Evolutionary conservation across 2,113 vertebrate genomes (phyloP).

Genomic region (Girardinichthys multiradiatus): DNA sequence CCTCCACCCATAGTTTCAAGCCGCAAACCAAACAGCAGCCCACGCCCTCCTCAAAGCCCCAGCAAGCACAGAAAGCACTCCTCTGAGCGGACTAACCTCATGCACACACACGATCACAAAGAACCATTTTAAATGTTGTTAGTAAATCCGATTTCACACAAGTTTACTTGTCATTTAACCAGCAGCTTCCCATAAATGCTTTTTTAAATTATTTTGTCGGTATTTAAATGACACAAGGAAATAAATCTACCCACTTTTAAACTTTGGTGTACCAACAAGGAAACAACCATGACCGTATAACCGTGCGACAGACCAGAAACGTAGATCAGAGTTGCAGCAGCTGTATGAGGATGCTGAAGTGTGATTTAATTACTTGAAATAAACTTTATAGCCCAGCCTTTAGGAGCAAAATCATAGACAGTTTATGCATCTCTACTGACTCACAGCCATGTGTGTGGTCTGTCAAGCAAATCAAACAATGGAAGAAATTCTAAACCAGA

Average conservation of each 20-base stretch:
- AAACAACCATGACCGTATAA: neutral
- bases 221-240: neutral
- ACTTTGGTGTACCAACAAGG: neutral
- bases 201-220: neutral
- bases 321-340: neutral
- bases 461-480: conserved; percentile 41
- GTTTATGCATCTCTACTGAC: conserved; percentile 5
- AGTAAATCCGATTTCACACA: neutral
- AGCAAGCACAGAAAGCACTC: conserved; percentile 79
- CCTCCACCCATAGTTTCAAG: conserved; percentile 79
- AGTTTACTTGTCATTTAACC: neutral
- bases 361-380: conserved; percentile 17
- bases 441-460: conserved; percentile 26
- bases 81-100: conserved; percentile 81
- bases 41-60: conserved; percentile 78
- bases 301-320: neutral
- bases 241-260: neutral
- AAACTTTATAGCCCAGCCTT: neutral
- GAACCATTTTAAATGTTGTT: neutral
- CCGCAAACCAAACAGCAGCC: conserved; percentile 86
- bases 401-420: conserved; percentile 8
- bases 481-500: conserved; percentile 20
- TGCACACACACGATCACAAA: conserved; percentile 17
- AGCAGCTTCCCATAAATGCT: neutral
- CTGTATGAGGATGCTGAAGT: neutral